phyloP scores from a whole-genome alignment of 2,797 vertebrate species.

The Euphonia xanthogaster region DNA sequence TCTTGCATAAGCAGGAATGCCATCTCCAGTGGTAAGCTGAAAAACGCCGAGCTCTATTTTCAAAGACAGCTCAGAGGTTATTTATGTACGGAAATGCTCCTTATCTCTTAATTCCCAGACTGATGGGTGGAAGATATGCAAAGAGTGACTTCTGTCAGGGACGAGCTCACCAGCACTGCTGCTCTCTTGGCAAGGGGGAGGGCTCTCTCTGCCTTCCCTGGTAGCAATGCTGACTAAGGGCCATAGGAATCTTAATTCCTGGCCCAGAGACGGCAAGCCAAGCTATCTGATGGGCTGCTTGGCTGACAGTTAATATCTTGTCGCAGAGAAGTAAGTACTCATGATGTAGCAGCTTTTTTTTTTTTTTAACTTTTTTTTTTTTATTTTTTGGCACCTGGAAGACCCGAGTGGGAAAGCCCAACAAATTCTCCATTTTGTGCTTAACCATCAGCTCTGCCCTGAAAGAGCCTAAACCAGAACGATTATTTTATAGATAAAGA shows the following conservation, averaged over 20 bases:
- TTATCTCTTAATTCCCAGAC: slow-evolving; percentile 71
- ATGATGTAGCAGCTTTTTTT: slow-evolving; percentile 18
- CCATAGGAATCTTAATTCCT: slow-evolving; percentile 64
- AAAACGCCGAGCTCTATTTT: slow-evolving; percentile 52
- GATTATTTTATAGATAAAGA: background rate
- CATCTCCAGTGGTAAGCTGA: slow-evolving; percentile 32
- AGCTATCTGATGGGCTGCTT: slow-evolving; percentile 63
- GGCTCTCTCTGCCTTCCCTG: slow-evolving; percentile 36
- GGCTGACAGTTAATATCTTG: slow-evolving; percentile 65
- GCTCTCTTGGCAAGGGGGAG: slow-evolving; percentile 34
- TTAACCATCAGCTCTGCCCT: background rate
- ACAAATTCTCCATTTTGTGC: background rate
- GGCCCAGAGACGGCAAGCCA: slow-evolving; percentile 36
- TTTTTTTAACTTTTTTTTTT: background rate
- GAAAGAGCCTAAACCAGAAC: background rate
- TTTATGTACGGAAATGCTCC: slow-evolving; percentile 66
- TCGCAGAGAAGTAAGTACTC: background rate
- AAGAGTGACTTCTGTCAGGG: slow-evolving; percentile 67
- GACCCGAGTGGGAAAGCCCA: background rate
- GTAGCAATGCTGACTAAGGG: slow-evolving; percentile 64
- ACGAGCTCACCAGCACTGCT: slow-evolving; percentile 47
- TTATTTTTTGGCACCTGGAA: background rate
- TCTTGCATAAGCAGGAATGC: slow-evolving; percentile 61
- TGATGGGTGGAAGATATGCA: slow-evolving; percentile 68
- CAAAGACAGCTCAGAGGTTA: slow-evolving; percentile 68